Evolutionary conservation across 1,140 invertebrate genomes (phyloP), one percentile per base, ranked within the genome.

Genomic region (Hylyphantes graminicola): DNA sequence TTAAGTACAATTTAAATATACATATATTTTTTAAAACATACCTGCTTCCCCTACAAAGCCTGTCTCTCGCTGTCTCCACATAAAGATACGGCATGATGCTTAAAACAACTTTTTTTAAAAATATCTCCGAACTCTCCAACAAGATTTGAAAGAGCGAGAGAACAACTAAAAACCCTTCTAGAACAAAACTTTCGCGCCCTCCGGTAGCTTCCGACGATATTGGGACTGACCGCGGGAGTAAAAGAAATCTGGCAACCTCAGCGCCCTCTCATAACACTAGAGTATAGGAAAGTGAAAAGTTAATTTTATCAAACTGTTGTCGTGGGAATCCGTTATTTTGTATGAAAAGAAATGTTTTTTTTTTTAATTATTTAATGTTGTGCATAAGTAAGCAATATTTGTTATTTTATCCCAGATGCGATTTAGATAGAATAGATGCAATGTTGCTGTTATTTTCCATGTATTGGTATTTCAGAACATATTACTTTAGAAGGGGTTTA

Each of bases 1-100:
- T 5, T 35, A 35, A 35, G 5, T 35, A 35, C 5, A 35, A 35
- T 2, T 35, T 35, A 35, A 35, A 35, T 35, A 35, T 35, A 35
- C 35, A 35, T 1, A 35, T 35, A 35, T 35, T 35, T 35, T 35
- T 35, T 35, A 35, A 48, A 35, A 3, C 21, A 54, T 76, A 84
- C 81, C 81, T 84, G 63, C 72, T 76, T n/a, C 81, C 73, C 54
- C 73, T 84, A 50, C 81, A 84, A n/a, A 84, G 21, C 35, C 73
- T 75, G 51, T 84, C 81, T 13, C 65, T 84, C 7, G 81, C 81
- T 51, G 81, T 84, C 21, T 84, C 81, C 21, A 84, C 63, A 51
- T 84, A 84, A 21, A 84, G 48, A 35, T 84, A 84, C 35, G 81
- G 81, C 81, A 84, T 84, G 7, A 8, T 70, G 67, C 35, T 35